A percentile compares a stretch with the other conserved stretches of the same genome.
These are phyloP conservation scores for Zele albiditarsus DNA, from an alignment of 2,888 invertebrate genomes.

Conservation along the genomic window DNA sequence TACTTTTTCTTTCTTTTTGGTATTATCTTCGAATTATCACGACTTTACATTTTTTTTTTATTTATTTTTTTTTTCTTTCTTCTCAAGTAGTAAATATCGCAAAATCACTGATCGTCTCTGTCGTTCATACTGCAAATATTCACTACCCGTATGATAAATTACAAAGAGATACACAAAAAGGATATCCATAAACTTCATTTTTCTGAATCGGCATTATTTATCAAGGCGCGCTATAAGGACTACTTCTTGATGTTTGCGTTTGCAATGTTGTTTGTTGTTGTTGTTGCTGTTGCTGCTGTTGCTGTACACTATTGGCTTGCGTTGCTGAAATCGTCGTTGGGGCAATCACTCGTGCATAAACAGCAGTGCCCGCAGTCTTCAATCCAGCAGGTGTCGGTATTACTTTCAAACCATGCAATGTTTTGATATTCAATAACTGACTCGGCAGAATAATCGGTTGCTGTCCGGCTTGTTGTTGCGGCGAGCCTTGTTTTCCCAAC, in stretches of 20 bases:
- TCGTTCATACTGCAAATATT: neutral
- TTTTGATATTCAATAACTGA: constrained; percentile 69
- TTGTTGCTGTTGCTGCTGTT: constrained; percentile 49
- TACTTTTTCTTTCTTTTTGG: neutral
- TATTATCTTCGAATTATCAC: neutral
- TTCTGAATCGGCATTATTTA: constrained; percentile 1
- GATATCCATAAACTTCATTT: neutral
- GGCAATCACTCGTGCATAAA: constrained; percentile 70
- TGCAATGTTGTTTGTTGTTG: constrained; percentile 48
- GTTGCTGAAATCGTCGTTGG: constrained; percentile 65
- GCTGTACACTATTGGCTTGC: constrained; percentile 52
- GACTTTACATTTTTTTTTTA: neutral
- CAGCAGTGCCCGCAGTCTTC: constrained; percentile 69
- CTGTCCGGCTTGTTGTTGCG: constrained; percentile 57
- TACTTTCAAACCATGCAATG: constrained; percentile 69
- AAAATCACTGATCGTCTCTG: neutral
- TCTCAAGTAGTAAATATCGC: neutral
- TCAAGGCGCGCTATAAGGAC: constrained; percentile 62
- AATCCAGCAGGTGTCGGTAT: constrained; percentile 69
- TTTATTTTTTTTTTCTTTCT: neutral
- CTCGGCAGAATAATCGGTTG: constrained; percentile 70
- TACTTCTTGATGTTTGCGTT: constrained; percentile 57
- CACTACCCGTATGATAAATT: neutral
- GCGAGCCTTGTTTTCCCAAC: constrained; percentile 61
- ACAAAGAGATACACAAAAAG: neutral